Percentiles rank a stretch among this genome's conserved stretches.
These are phyloP conservation scores for Dicyrtoma fusca DNA, from an alignment of 2,888 invertebrate species.

Conservation along the genomic window DNA sequence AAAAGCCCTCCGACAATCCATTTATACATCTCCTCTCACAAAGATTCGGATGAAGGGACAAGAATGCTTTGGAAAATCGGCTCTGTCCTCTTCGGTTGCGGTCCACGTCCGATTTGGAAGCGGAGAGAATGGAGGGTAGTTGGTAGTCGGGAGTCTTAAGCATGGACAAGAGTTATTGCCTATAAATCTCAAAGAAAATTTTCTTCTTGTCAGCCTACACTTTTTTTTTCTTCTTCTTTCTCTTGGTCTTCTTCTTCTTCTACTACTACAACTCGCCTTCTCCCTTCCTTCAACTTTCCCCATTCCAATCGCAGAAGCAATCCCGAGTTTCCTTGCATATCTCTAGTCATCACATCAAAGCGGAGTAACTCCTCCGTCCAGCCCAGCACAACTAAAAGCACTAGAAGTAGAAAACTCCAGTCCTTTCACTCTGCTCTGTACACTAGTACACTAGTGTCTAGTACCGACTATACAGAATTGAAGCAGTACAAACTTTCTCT, in stretches of 20 bases:
- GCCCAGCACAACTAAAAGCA: too few species aligned
- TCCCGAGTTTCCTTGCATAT: not conserved
- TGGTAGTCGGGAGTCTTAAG: slow-evolving; percentile 25
- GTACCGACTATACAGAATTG: too few species aligned
- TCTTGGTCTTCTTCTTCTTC: not conserved
- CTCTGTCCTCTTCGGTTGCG: slow-evolving; percentile 27
- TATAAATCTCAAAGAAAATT: slow-evolving; percentile 46
- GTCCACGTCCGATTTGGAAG: slow-evolving; percentile 25
- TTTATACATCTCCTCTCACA: not conserved
- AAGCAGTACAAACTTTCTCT: too few species aligned
- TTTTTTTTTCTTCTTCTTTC: slow-evolving; percentile 21
- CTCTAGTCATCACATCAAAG: not conserved
- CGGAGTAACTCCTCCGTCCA: not conserved
- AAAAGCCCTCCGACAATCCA: too few species aligned
- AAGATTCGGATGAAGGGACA: slow-evolving; percentile 10
- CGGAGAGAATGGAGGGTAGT: slow-evolving; percentile 13
- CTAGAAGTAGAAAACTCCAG: too few species aligned
- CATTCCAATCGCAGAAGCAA: slow-evolving; percentile 2
- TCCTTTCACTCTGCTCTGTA: too few species aligned
- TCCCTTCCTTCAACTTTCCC: slow-evolving; percentile 8
- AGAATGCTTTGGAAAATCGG: slow-evolving; percentile 26
- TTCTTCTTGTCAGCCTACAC: slow-evolving; percentile 44
- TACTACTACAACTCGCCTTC: too few species aligned
- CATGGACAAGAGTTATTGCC: slow-evolving; percentile 46
- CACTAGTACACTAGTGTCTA: too few species aligned